Conservation (phyloP, 1,140 invertebrate genomes). For the Ganaspis sp. region DNA sequence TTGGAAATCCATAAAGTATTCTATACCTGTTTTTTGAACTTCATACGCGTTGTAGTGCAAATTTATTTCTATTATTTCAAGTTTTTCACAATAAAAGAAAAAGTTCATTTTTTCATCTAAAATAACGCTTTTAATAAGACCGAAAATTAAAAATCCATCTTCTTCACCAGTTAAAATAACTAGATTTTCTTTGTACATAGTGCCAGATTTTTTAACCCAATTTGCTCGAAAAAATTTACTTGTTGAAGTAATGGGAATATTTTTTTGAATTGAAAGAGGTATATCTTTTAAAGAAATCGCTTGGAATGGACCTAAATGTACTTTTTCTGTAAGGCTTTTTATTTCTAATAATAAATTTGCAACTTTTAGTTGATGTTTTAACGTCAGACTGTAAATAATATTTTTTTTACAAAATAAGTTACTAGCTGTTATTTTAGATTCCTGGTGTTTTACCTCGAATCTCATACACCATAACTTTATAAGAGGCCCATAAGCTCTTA, state of each 20-base stretch:
- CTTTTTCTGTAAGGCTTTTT: background rate
- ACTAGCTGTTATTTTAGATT: background rate
- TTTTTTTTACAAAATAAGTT: constrained; percentile 24
- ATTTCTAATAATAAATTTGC: background rate
- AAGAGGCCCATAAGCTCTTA: constrained; percentile 23
- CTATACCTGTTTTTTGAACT: background rate
- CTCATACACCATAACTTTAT: constrained; percentile 27
- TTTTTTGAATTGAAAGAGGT: background rate
- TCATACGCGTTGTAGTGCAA: background rate
- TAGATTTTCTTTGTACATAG: constrained; percentile 19
- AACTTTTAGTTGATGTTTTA: constrained; percentile 15
- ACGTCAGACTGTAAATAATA: background rate
- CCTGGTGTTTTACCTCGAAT: constrained; percentile 26
- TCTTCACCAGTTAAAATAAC: background rate
- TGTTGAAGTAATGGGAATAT: background rate
- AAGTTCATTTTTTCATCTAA: background rate
- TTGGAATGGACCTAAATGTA: background rate
- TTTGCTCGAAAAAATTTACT: background rate
- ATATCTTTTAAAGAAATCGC: background rate
- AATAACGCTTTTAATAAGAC: constrained; percentile 20
- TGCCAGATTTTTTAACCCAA: constrained; percentile 32
- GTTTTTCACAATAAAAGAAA: constrained; percentile 18
- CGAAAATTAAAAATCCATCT: background rate
- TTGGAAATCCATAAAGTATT: background rate
- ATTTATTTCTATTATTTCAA: background rate